Evolutionary conservation across 2,888 invertebrate genomes (phyloP).

Genomic region (Epiperipatus broadwayi): DNA sequence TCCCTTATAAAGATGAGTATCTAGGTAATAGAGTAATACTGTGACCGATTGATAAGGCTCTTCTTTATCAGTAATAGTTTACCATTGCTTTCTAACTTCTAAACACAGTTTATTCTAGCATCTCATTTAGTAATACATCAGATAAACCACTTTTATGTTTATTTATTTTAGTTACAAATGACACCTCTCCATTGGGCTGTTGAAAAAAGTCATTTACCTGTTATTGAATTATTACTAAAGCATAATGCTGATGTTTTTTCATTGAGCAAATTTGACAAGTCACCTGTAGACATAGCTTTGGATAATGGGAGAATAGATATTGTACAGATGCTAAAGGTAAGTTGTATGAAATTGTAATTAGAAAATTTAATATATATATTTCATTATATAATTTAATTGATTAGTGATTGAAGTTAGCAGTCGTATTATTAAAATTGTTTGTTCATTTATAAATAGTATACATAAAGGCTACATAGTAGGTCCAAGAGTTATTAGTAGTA

Average conservation of each 20-base stretch:
- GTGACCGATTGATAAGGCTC: too few relatives aligned
- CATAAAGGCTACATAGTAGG: too few relatives aligned
- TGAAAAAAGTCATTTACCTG: slow-evolving; percentile 50
- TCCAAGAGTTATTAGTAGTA: too few relatives aligned
- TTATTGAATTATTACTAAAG: slow-evolving; percentile 47
- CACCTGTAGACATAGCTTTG: slow-evolving; percentile 44
- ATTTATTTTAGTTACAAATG: slow-evolving; percentile 51
- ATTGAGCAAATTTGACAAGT: slow-evolving; percentile 51
- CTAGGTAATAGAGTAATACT: too few relatives aligned
- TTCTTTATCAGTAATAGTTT: too few relatives aligned
- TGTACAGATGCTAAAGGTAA: slow-evolving; percentile 24
- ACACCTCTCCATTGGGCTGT: slow-evolving; percentile 88
- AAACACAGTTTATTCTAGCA: neutral
- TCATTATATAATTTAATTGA: too few relatives aligned
- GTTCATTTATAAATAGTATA: too few relatives aligned
- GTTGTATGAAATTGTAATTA: neutral
- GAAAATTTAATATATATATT: too few relatives aligned
- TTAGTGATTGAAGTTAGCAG: too few relatives aligned
- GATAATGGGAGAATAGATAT: slow-evolving; percentile 38
- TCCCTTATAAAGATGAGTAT: too few relatives aligned
- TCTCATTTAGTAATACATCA: slow-evolving; percentile 1
- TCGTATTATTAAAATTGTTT: too few relatives aligned
- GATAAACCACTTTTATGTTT: neutral
- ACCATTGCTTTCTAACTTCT: too few relatives aligned
- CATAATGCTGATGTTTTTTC: slow-evolving; percentile 49